Evolutionary conservation across 2,113 vertebrate genomes (phyloP), one percentile per base, ranked within the genome.

Genomic region (Callaeas wilsoni): DNA sequence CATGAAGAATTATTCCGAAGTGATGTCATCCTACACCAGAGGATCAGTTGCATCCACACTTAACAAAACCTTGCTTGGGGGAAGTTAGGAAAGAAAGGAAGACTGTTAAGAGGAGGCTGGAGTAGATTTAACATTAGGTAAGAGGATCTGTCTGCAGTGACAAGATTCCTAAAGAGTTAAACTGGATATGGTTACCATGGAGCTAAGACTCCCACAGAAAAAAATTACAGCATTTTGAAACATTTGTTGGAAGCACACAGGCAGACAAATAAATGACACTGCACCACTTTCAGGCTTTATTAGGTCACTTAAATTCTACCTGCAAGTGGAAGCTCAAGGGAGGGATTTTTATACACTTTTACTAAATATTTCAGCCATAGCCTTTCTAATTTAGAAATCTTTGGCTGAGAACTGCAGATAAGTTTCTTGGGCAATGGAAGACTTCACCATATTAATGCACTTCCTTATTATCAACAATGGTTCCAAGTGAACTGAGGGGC

Each of bases 151-250:
- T 96, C 82, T 89, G 64, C 29, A 87, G 25, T 82, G 70, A 55
- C 59, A 91, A 93, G 88, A 91, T 87, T 87, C 86, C 78, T 87
- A 89, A 92, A 91, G 97, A 97, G 93, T 97, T 96, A 96, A 97
- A 94, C 76, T 77, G 65, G 80, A 80, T 97, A 94, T 94, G 84
- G 97, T 98, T 98, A 96, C 97, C 97, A 98, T 98, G 97, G 98
- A 94, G 97, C 81, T 96, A 90, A 96, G 69, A 93, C 96, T 97
- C 96, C 94, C 91, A 95, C 89, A 83, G 90, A 85, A 92, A 92
- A 95, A 94, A 74, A 96, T 70, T 50, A 88, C 83, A 94, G 95
- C 89, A 97, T 97, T 97, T 98, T 96, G 88, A 97, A 97, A 96
- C 84, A 97, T 81, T 97, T 97, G 91, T 97, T 97, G 82, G 69